A percentile compares a stretch with the other conserved stretches of the same genome.
Evolutionary conservation across 2,888 invertebrate genomes (phyloP).

Genomic region (Chrysina gloriosa): DNA sequence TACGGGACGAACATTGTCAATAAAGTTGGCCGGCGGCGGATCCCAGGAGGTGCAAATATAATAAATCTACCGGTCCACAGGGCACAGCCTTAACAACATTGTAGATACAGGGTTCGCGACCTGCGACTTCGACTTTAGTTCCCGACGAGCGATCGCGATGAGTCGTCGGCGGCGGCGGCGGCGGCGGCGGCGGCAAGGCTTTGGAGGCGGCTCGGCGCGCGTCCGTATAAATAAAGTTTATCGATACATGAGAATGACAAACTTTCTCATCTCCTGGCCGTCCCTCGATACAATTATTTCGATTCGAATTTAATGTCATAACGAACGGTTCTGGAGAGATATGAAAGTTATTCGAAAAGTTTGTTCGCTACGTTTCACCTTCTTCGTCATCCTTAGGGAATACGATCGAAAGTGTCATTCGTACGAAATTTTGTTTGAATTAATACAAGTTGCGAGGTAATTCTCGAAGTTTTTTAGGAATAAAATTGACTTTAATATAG

Average conservation of each 20-base stretch:
- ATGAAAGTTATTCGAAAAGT: neutral
- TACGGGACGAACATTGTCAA: conserved; percentile 35
- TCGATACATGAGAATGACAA: conserved; percentile 26
- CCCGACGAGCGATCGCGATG: neutral
- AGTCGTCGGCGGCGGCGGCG: too few relatives aligned
- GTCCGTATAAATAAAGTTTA: conserved; percentile 2
- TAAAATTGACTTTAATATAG: too few relatives aligned
- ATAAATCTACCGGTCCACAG: conserved; percentile 49
- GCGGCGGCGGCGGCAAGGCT: too few relatives aligned
- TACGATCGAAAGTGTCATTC: neutral
- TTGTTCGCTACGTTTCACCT: conserved; percentile 5
- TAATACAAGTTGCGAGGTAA: too few relatives aligned
- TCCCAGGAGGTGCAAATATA: conserved; percentile 47
- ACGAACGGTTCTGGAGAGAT: neutral
- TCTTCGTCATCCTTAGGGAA: neutral
- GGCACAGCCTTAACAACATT: conserved; percentile 46
- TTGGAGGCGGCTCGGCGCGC: too few relatives aligned
- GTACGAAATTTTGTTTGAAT: neutral
- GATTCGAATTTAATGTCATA: neutral
- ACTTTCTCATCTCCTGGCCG: neutral
- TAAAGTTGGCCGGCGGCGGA: conserved; percentile 34
- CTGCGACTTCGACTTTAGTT: conserved; percentile 23
- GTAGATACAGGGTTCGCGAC: conserved; percentile 46
- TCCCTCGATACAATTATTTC: conserved; percentile 1
- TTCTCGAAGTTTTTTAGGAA: too few relatives aligned